Percentiles rank a stretch among this genome's conserved stretches.
Evolutionary conservation across 2,113 vertebrate genomes (phyloP).

Genomic region (Propithecus coquereli): DNA sequence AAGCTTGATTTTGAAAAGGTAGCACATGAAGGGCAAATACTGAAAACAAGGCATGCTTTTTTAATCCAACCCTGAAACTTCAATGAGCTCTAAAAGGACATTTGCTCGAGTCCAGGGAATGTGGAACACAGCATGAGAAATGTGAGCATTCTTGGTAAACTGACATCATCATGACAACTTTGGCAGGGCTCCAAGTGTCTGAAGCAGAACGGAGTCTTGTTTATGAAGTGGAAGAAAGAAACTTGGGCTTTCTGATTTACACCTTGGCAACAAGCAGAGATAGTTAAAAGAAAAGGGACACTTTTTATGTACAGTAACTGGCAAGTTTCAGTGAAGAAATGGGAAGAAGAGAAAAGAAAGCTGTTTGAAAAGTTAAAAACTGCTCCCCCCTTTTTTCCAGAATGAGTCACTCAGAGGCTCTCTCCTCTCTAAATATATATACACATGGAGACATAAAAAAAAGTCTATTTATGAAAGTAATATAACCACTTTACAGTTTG

Average conservation of each 20-base stretch:
- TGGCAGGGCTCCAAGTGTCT: constrained; percentile 65
- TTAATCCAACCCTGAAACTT: constrained; percentile 5
- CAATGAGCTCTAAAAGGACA: constrained; percentile 57
- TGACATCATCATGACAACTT: constrained; percentile 63
- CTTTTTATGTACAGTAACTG: constrained; percentile 30
- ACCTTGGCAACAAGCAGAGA: constrained; percentile 61
- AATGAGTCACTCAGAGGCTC: constrained; percentile 64
- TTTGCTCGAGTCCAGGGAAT: constrained; percentile 53
- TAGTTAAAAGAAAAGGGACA: constrained; percentile 33
- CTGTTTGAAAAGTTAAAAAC: constrained; percentile 55
- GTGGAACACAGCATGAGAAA: constrained; percentile 68
- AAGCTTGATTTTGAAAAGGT: constrained; percentile 45
- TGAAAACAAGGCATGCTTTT: constrained; percentile 48
- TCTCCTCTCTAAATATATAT: constrained; percentile 66
- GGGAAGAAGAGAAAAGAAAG: constrained; percentile 24
- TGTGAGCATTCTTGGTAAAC: constrained; percentile 70
- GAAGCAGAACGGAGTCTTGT: constrained; percentile 25
- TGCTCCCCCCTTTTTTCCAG: not conserved
- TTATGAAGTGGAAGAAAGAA: constrained; percentile 62
- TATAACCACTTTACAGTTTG: constrained; percentile 50
- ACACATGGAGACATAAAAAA: constrained; percentile 43
- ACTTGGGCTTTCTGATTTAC: constrained; percentile 55
- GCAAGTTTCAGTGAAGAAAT: constrained; percentile 8
- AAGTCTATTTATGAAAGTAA: constrained; percentile 61
- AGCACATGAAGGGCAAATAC: not conserved